Conservation (phyloP, 2,797 vertebrate species). For the Nannoperca obscura region DNA sequence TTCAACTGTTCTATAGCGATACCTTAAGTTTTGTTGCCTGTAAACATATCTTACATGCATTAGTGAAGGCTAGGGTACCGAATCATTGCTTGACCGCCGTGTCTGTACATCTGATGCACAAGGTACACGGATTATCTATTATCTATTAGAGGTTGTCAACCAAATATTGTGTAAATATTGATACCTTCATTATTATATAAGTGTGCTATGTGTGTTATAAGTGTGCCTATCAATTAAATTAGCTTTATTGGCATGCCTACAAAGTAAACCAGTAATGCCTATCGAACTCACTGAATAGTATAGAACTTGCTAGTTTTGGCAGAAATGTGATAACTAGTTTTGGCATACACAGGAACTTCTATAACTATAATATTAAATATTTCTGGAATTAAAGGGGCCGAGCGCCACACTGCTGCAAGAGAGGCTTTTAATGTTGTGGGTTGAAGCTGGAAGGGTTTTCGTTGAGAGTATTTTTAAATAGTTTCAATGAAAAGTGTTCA, state of each 20-base stretch:
- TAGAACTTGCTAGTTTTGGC: neutral
- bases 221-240: neutral
- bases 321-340: constrained; percentile 1
- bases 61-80: neutral
- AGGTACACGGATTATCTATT: neutral
- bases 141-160: neutral
- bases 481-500: constrained; percentile 33
- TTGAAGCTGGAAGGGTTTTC: constrained; percentile 29
- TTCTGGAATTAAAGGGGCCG: constrained; percentile 19
- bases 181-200: neutral
- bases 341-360: neutral
- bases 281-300: neutral
- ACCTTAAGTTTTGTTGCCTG: neutral
- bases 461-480: constrained; percentile 26
- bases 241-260: too few species aligned
- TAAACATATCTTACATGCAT: neutral
- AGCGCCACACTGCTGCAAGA: constrained; percentile 14
- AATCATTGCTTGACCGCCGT: neutral
- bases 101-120: neutral
- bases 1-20: neutral
- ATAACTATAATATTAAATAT: constrained; percentile 21
- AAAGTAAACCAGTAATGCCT: too few species aligned
- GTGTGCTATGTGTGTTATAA: too few species aligned
- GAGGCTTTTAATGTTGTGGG: constrained; percentile 30
- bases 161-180: neutral